Evolutionary conservation across 2,888 invertebrate genomes (phyloP), one percentile per base, ranked within the genome.

Genomic region (Ommatoiulus sabulosus): DNA sequence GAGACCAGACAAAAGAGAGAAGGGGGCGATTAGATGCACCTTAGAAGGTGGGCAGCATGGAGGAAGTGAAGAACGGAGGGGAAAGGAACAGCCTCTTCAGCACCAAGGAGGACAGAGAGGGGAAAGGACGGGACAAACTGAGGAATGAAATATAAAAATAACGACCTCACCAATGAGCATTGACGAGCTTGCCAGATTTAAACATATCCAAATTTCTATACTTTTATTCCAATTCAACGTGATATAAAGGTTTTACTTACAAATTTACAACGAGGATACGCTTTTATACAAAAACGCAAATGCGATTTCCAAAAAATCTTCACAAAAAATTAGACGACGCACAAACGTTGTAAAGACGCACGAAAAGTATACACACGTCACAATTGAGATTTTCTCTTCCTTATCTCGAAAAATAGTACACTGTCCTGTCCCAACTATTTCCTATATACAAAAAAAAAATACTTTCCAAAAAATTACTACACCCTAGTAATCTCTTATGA

Each of bases 371-470:
- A 46, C 6, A 46, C 8, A 46, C n/a, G n/a, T n/a, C 8, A 46
- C 46, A 46, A 8, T 4, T 46, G 46, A 8, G 6, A 46, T 46
- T 46, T 8, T 46, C 3, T 52, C n/a, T n/a, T n/a, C n/a, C n/a
- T 52, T 12, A 10, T 52, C 52, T 52, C 15, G 52, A 52, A 52
- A 52, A 52, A 52, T 52, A 52, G 52, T 3, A 52, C 12, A 52
- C 52, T 52, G 52, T n/a, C n/a, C n/a, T n/a, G n/a, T n/a, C 12
- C 46, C 7, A 52, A 12, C 52, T 52, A 52, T 52, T 52, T 52
- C 52, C 52, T 52, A 52, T 52, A 52, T 52, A 52, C 52, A n/a
- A n/a, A n/a, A n/a, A 52, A 52, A 52, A 52, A 52, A 52, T 52
- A 52, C 52, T 52, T 12, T 52, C 52, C 52, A 52, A 52, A 52